These are phyloP conservation scores for Chinchilla lanigera DNA, from an alignment of 2,113 vertebrate genomes.

Conservation along the genomic window DNA sequence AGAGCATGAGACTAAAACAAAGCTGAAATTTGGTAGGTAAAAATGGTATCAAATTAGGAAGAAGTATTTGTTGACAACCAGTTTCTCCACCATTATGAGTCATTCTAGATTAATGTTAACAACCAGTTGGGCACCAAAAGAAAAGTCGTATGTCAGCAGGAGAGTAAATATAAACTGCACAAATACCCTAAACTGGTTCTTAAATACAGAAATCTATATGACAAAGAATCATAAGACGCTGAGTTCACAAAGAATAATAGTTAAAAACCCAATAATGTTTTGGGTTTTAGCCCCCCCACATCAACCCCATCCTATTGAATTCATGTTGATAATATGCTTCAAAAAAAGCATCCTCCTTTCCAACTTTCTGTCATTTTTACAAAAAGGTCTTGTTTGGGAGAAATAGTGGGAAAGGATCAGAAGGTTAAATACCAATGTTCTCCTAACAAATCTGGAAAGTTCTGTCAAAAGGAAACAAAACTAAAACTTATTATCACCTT, in stretches of 20 bases:
- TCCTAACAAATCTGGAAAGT: not conserved
- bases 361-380: constrained; percentile 8
- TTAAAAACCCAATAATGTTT: not conserved
- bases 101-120: not conserved
- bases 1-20: not conserved
- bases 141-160: not conserved
- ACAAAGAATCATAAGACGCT: not conserved
- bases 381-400: not conserved
- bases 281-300: not conserved
- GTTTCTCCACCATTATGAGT: not conserved
- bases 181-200: not conserved
- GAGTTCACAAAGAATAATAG: not conserved
- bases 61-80: not conserved
- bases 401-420: not conserved
- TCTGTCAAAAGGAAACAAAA: constrained; percentile 36
- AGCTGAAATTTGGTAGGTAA: not conserved
- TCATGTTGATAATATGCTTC: constrained; percentile 9
- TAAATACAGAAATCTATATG: constrained; percentile 42
- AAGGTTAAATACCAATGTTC: not conserved
- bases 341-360: not conserved
- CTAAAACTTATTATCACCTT: not conserved
- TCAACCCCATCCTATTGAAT: not conserved
- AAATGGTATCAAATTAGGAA: not conserved
- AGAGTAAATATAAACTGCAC: not conserved
- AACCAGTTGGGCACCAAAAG: not conserved